These are phyloP conservation scores for Cheilosia pagana DNA, from an alignment of 2,888 invertebrate species.

Conservation along the genomic window DNA sequence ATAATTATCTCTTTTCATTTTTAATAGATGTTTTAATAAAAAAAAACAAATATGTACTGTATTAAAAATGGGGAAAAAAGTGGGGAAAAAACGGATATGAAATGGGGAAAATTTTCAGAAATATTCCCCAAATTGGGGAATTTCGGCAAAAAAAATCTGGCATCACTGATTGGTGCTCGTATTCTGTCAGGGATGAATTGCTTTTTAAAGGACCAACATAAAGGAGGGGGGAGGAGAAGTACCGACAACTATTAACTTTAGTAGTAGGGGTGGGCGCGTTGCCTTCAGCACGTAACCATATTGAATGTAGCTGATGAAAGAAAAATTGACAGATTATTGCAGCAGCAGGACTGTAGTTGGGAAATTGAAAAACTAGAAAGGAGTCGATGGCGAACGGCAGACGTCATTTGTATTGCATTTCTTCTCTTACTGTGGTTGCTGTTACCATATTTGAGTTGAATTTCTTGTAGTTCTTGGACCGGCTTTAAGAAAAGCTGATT, in stretches of 20 bases:
- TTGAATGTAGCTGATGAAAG: conserved; percentile 53
- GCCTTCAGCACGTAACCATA: conserved; percentile 12
- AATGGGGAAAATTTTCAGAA: no score
- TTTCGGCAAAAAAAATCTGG: no score
- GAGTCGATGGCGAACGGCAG: not conserved
- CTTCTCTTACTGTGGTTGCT: not conserved
- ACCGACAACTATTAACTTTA: conserved; percentile 12
- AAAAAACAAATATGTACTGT: no score
- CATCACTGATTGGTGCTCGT: no score
- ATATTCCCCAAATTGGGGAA: no score
- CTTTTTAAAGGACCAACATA: conserved; percentile 35
- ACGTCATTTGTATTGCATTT: not conserved
- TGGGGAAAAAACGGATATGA: no score
- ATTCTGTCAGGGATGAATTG: conserved; percentile 55
- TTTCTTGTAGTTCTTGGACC: not conserved
- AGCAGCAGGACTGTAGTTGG: not conserved
- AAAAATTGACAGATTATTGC: conserved; percentile 52
- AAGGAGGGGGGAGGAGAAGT: not conserved
- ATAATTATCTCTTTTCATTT: no score
- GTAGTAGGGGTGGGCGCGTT: not conserved
- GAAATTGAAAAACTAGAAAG: not conserved
- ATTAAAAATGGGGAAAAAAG: no score
- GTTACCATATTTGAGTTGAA: not conserved
- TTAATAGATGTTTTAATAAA: no score
- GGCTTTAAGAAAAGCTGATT: not conserved